Conservation (phyloP, 1,140 invertebrate genomes). For the Megalonaias nervosa region DNA sequence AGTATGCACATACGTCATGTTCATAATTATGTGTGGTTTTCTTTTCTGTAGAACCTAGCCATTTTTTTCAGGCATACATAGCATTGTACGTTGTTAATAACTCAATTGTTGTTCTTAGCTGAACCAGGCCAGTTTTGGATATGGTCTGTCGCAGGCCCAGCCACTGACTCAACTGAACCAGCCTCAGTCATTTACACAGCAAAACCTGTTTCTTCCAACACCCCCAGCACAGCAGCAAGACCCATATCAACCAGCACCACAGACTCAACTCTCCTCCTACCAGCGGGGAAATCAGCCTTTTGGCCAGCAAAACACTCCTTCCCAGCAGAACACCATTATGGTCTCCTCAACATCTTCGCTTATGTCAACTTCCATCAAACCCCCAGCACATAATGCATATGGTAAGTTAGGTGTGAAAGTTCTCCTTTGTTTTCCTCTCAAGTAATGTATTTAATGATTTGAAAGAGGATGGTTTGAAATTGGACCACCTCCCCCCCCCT, state of each 20-base stretch:
- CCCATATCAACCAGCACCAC: slow-evolving; percentile 76
- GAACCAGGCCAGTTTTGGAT: slow-evolving; percentile 77
- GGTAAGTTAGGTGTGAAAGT: slow-evolving; percentile 36
- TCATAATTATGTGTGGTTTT: too few species aligned
- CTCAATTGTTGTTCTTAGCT: slow-evolving; percentile 72
- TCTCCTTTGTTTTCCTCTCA: neutral
- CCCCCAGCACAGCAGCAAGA: slow-evolving; percentile 57
- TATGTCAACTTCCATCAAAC: slow-evolving; percentile 91
- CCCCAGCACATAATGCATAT: slow-evolving; percentile 74
- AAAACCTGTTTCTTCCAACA: slow-evolving; percentile 63
- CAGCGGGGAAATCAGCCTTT: slow-evolving; percentile 50
- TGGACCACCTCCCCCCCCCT: neutral
- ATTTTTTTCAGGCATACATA: neutral
- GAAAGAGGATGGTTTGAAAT: neutral
- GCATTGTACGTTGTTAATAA: neutral
- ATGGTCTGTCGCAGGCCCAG: slow-evolving; percentile 80
- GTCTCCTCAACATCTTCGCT: slow-evolving; percentile 91
- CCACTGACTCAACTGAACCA: slow-evolving; percentile 73
- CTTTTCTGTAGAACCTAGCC: too few species aligned
- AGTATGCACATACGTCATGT: neutral
- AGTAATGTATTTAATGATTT: neutral
- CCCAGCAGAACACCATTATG: slow-evolving; percentile 88
- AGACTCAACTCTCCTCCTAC: slow-evolving; percentile 35
- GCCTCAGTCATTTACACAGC: slow-evolving; percentile 66
- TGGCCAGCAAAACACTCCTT: slow-evolving; percentile 47